These are phyloP conservation scores for Phalanger gymnotis DNA, from an alignment of 2,797 vertebrate species.

Conservation along the genomic window DNA sequence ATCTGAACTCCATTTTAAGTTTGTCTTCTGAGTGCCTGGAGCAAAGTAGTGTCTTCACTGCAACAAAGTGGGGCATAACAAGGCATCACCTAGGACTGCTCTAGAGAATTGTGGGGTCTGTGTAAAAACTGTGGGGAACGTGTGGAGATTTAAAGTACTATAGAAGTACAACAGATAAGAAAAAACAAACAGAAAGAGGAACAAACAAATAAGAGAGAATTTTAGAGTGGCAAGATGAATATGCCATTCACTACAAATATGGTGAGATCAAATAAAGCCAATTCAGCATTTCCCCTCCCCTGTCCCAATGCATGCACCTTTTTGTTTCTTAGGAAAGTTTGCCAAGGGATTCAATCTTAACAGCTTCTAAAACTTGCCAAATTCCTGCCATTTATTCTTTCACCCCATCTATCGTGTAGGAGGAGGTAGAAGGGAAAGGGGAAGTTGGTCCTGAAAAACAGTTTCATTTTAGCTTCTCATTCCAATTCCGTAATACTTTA, in stretches of 20 bases:
- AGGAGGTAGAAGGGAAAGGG: neutral
- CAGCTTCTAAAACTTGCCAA: neutral
- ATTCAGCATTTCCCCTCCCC: neutral
- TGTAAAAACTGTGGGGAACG: neutral
- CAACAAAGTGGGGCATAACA: neutral
- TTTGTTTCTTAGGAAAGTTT: neutral
- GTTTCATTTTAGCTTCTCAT: neutral
- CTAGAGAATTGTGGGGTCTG: neutral
- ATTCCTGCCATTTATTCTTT: neutral
- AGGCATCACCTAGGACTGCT: neutral
- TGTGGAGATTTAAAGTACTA: neutral
- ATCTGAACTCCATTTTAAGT: neutral
- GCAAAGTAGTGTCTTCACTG: neutral
- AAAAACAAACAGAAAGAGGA: neutral
- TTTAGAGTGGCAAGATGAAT: neutral
- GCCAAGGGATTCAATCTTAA: neutral
- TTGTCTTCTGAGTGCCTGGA: neutral
- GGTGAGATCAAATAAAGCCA: neutral
- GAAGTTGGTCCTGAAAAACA: neutral
- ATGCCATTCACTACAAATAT: neutral
- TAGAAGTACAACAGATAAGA: neutral
- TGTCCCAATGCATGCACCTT: neutral
- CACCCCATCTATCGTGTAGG: neutral
- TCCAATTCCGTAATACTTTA: neutral
- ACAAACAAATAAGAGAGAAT: neutral